Conservation (phyloP, 2,797 vertebrate genomes). For the Todus mexicanus region DNA sequence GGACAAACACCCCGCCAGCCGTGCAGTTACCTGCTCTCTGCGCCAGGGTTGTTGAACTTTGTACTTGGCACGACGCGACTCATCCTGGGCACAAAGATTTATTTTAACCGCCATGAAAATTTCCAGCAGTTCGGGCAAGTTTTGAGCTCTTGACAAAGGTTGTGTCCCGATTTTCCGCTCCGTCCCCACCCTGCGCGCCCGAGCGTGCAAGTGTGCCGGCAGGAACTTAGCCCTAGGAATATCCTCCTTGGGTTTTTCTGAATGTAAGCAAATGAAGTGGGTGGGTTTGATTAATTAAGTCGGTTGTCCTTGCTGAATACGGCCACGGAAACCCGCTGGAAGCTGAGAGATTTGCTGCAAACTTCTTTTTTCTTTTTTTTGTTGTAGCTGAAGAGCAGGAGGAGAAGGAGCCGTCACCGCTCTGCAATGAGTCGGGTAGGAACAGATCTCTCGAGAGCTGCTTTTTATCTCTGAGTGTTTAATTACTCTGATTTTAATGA, state of each 20-base stretch:
- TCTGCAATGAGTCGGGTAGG: neutral
- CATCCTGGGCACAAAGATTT: too few relatives aligned
- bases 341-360: neutral
- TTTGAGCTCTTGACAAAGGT: neutral
- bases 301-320: neutral
- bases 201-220: neutral
- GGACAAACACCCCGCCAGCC: accelerated
- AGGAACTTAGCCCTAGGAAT: neutral
- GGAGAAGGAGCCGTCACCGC: neutral
- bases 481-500: neutral
- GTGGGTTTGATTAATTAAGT: neutral
- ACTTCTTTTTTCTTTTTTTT: neutral
- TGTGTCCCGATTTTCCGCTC: neutral
- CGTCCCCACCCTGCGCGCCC: accelerated
- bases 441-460: neutral
- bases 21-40: accelerated
- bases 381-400: slow-evolving; percentile 15
- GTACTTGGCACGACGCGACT: neutral
- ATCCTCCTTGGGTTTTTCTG: neutral
- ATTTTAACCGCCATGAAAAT: neutral
- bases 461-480: neutral
- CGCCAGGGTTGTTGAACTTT: neutral
- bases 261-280: neutral
- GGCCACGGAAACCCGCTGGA: neutral
- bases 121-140: neutral